These are phyloP conservation scores for Recurvirostra avosetta DNA, from an alignment of 2,113 vertebrate species.

Conservation along the genomic window DNA sequence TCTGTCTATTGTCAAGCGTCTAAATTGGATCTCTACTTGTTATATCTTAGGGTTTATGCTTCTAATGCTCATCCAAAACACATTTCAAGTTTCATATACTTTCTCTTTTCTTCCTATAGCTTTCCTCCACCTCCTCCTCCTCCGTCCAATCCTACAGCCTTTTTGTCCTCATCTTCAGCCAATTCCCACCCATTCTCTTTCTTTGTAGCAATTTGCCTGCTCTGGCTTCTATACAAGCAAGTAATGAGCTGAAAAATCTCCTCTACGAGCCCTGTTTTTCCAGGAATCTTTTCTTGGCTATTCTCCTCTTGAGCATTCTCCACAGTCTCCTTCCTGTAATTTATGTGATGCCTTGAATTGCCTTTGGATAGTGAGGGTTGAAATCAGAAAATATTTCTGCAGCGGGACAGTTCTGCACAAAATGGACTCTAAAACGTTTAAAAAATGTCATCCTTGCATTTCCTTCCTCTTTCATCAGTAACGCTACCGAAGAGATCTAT, in stretches of 20 bases:
- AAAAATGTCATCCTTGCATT: not conserved
- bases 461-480: not conserved
- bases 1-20: not conserved
- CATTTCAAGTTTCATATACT: not conserved
- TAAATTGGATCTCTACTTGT: not conserved
- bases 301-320: not conserved
- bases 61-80: not conserved
- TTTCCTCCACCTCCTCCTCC: not conserved
- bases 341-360: not conserved
- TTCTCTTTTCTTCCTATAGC: not conserved
- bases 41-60: not conserved
- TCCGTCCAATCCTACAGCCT: not conserved
- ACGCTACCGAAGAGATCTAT: not conserved
- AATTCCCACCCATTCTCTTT: not conserved
- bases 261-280: not conserved
- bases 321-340: not conserved
- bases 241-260: constrained; percentile 15
- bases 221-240: not conserved
- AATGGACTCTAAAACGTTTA: not conserved
- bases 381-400: not conserved
- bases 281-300: not conserved
- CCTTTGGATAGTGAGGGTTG: not conserved
- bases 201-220: not conserved
- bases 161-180: not conserved
- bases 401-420: not conserved